phyloP scores from a whole-genome alignment of 2,888 invertebrate genomes.

The Tipula helvola region DNA sequence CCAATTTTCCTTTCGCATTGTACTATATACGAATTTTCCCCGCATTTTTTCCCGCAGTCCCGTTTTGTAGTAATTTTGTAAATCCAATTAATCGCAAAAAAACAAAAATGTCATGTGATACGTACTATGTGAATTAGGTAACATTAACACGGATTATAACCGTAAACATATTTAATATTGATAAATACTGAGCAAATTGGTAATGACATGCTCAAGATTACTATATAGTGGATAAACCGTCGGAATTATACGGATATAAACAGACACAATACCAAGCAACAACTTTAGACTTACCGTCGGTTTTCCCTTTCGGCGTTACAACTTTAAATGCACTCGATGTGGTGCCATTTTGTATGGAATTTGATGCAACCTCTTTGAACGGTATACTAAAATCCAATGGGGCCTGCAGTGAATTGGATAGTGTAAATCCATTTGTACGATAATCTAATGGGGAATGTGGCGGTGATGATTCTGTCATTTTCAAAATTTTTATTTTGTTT shows the following conservation, averaged over 20 bases:
- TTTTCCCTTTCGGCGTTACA: constrained; percentile 33
- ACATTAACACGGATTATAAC: neutral
- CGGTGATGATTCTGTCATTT: neutral
- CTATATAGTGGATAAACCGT: neutral
- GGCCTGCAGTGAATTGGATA: neutral
- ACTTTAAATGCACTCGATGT: constrained; percentile 34
- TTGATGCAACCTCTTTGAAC: neutral
- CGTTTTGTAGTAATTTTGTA: neutral
- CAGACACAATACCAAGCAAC: neutral
- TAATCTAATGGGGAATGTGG: constrained; percentile 6
- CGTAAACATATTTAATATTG: neutral
- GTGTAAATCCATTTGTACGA: neutral
- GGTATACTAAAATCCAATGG: constrained; percentile 10
- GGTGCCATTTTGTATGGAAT: constrained; percentile 7
- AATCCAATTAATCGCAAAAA: neutral
- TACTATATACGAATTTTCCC: neutral
- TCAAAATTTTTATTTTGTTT: neutral
- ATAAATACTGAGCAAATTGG: neutral
- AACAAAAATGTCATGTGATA: neutral
- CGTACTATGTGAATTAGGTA: neutral
- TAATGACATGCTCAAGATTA: neutral
- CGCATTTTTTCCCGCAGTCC: neutral
- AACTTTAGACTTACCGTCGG: constrained; percentile 29
- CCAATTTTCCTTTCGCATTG: neutral
- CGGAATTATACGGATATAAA: neutral